Evolutionary conservation across 1,140 invertebrate species (phyloP), one percentile per base, ranked within the genome.

Genomic region (Heliconius hermathena): DNA sequence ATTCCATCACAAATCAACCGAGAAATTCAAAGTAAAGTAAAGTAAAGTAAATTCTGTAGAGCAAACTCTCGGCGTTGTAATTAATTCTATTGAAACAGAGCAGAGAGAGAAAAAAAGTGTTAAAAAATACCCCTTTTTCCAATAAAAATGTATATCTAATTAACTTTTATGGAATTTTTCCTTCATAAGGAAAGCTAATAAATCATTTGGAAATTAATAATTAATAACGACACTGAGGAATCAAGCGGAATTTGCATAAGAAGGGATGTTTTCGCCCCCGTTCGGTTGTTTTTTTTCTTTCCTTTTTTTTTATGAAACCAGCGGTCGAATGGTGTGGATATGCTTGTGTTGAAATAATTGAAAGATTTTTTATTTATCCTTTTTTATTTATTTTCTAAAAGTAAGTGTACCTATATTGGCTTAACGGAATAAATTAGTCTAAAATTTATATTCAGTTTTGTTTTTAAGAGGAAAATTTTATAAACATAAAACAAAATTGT

Each of bases 51-150:
- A 66, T 26, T 29, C 22, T 66, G 60, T 66, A 29, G 8, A 66
- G 60, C 60, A 66, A 66, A 66, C 22, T 66, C 60, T 66, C 22
- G 22, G 26, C 60, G 60, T 66, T 66, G 60, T 66, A 74, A 82
- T 81, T 82, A 77, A 77, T 83, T 83, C 82, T 73, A 77, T 84
- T 78, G 76, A 77, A 52, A 52, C 18, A 52, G 46, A 26, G 33
- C 11, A 70, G 20, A 77, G 8, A 52, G 20, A 70, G 20, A 77
- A 52, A 77, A 72, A 77, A 77, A 70, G 46, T 54, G 22, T 46
- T 57, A 49, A 74, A 71, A 77, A 77, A 41, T 29, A 26, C 70
- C 71, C 71, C 49, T 70, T 77, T 77, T 77, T 77, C 72, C 76
- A 77, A 77, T 77, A 71, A 77, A 77, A 52, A 77, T 72, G 71